Conservation (phyloP, 2,888 invertebrate genomes). For the Lepidonotus clava region DNA sequence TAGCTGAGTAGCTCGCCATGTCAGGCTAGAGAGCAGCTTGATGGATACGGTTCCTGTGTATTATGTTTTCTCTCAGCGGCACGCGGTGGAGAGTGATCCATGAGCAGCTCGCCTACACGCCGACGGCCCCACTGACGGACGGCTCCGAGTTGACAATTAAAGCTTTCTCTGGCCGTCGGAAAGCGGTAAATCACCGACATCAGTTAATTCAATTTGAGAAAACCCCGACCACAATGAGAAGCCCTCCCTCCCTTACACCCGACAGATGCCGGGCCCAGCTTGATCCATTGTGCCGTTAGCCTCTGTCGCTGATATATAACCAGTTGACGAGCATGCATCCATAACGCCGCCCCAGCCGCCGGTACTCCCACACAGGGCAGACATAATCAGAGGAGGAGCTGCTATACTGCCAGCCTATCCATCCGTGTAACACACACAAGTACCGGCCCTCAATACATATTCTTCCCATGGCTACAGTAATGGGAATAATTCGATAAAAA, state of each 20-base stretch:
- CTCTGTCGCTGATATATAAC: slow-evolving; percentile 9
- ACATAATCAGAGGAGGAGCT: no score
- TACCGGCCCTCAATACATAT: no score
- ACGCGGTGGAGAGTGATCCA: slow-evolving; percentile 31
- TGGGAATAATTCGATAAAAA: no score
- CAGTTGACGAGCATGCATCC: background rate
- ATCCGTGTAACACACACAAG: no score
- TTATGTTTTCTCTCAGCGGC: slow-evolving; percentile 8
- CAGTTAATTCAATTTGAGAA: slow-evolving; percentile 37
- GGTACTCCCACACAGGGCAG: background rate
- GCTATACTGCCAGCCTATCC: no score
- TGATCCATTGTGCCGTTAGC: background rate
- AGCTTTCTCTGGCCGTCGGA: background rate
- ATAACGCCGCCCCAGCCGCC: background rate
- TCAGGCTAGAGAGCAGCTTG: slow-evolving; percentile 17
- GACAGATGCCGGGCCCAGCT: background rate
- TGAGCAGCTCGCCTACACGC: background rate
- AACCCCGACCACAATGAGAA: background rate
- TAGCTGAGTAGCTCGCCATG: slow-evolving; percentile 24
- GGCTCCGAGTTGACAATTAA: slow-evolving; percentile 1
- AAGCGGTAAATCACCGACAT: slow-evolving; percentile 23
- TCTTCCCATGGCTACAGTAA: no score
- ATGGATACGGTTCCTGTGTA: slow-evolving; percentile 37
- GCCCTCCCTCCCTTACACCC: no score
- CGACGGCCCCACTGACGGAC: background rate